These are phyloP conservation scores for Meandrusa payeni DNA, from an alignment of 2,888 invertebrate species.

Conservation along the genomic window DNA sequence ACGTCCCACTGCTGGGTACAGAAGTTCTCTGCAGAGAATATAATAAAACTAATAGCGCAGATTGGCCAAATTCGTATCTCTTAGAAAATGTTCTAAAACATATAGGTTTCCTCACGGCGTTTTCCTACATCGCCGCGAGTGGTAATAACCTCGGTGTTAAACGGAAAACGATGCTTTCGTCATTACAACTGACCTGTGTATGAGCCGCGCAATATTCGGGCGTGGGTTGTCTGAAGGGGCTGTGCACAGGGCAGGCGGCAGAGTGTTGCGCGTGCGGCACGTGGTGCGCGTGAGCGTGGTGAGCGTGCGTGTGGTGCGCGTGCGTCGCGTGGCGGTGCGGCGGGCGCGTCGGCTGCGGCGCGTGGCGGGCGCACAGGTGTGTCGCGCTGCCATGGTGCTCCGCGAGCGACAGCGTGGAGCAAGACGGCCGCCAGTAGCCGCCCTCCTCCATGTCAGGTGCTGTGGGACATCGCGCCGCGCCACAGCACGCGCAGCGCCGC, in stretches of 20 bases:
- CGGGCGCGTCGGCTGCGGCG: conserved; percentile 60
- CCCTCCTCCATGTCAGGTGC: conserved; percentile 76
- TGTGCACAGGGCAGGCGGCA: conserved; percentile 86
- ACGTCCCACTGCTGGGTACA: too few relatives aligned
- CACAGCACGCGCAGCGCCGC: conserved; percentile 77
- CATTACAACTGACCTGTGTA: conserved; percentile 58
- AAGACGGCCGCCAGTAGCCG: conserved; percentile 75
- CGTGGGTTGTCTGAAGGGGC: conserved; percentile 84
- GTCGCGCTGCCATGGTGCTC: conserved; percentile 73
- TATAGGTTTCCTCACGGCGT: too few relatives aligned
- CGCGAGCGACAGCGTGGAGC: conserved; percentile 74
- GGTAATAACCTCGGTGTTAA: too few relatives aligned
- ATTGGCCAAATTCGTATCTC: too few relatives aligned
- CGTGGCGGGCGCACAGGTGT: conserved; percentile 71
- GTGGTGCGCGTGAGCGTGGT: conserved; percentile 69
- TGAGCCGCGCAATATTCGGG: conserved; percentile 75
- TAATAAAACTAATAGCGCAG: too few relatives aligned
- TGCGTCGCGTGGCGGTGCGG: conserved; percentile 65
- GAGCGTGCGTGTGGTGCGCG: conserved; percentile 62
- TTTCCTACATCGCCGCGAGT: too few relatives aligned
- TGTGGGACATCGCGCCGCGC: conserved; percentile 75
- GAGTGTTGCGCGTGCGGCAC: conserved; percentile 68
- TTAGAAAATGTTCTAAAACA: too few relatives aligned
- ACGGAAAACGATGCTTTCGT: too few relatives aligned
- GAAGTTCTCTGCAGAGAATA: too few relatives aligned